Conservation (phyloP, 2,888 invertebrate species). For the Drosophila buzzatii region DNA sequence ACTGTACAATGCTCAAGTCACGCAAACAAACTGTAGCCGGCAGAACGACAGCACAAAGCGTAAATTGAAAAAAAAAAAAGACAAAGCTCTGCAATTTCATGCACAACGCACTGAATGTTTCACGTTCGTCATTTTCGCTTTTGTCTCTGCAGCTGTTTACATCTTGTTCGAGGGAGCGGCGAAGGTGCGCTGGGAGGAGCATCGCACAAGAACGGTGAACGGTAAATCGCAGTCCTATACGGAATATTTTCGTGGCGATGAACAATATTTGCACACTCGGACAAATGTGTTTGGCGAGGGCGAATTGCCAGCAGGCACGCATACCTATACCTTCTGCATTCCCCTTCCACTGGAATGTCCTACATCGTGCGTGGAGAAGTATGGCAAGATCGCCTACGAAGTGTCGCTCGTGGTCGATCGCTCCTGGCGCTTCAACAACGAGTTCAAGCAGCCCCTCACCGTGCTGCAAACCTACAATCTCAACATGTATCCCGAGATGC, state of each 20-base stretch:
- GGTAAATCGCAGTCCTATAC: conserved; percentile 47
- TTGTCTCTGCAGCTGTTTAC: conserved; percentile 47
- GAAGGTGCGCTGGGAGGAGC: conserved; percentile 70
- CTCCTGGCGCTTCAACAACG: conserved; percentile 88
- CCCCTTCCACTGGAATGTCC: conserved; percentile 87
- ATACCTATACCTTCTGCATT: conserved; percentile 91
- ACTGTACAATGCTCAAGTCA: conserved; percentile 28
- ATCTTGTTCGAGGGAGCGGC: conserved; percentile 68
- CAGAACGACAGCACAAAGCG: conserved; percentile 13
- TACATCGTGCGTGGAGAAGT: conserved; percentile 90
- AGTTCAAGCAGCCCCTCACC: conserved; percentile 86
- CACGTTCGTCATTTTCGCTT: neutral
- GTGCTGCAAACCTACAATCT: conserved; percentile 92
- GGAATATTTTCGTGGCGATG: conserved; percentile 45
- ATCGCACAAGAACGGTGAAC: conserved; percentile 25
- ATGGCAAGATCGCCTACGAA: conserved; percentile 91
- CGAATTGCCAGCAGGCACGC: conserved; percentile 53
- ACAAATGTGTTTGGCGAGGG: conserved; percentile 56
- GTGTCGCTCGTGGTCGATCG: conserved; percentile 90
- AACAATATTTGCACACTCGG: conserved; percentile 53
- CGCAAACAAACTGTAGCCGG: neutral
- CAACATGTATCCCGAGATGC: conserved; percentile 89
- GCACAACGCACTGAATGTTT: neutral
- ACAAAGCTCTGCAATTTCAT: neutral
- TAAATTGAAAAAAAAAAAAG: conserved; percentile 1